These are phyloP conservation scores for Arbacia lixula DNA, from an alignment of 53 echinoderm and acorn worm species.

Conservation along the genomic window DNA sequence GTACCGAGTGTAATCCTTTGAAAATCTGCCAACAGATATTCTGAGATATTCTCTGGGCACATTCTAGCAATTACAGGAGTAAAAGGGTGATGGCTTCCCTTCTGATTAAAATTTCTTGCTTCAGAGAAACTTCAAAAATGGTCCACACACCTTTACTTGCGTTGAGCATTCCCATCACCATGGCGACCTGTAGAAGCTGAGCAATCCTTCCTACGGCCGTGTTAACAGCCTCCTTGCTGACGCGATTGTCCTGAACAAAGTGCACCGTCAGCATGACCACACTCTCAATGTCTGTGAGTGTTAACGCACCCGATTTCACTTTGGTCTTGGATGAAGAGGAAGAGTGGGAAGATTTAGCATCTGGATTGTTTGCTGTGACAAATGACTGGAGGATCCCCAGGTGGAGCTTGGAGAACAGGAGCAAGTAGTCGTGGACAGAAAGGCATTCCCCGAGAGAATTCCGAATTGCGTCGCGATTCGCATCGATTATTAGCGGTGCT, in stretches of 20 bases:
- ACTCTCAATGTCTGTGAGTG: slow-evolving; percentile 45
- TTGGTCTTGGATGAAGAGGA: slow-evolving; percentile 13
- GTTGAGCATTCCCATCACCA: slow-evolving; percentile 31
- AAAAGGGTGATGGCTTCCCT: too few species aligned
- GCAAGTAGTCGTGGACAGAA: slow-evolving; percentile 38
- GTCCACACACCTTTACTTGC: slow-evolving; percentile 1
- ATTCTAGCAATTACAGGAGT: too few species aligned
- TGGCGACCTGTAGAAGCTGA: slow-evolving; percentile 35
- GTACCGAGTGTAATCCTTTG: too few species aligned
- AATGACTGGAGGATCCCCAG: slow-evolving; percentile 40
- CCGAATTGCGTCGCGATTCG: slow-evolving; percentile 27
- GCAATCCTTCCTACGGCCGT: slow-evolving; percentile 44
- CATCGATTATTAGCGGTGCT: slow-evolving; percentile 38
- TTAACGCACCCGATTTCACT: background rate
- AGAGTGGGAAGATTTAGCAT: background rate
- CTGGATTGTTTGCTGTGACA: background rate
- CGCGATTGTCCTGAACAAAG: slow-evolving; percentile 29
- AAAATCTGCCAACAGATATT: too few species aligned
- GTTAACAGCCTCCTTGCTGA: slow-evolving; percentile 19
- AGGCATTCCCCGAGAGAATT: slow-evolving; percentile 11
- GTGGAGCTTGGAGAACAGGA: slow-evolving; percentile 45
- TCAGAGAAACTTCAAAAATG: too few species aligned
- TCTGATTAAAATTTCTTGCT: too few species aligned
- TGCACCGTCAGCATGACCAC: slow-evolving; percentile 49
- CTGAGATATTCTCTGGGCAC: too few species aligned